phyloP scores from a whole-genome alignment of 2,797 vertebrate species.

The Fringilla coelebs region DNA sequence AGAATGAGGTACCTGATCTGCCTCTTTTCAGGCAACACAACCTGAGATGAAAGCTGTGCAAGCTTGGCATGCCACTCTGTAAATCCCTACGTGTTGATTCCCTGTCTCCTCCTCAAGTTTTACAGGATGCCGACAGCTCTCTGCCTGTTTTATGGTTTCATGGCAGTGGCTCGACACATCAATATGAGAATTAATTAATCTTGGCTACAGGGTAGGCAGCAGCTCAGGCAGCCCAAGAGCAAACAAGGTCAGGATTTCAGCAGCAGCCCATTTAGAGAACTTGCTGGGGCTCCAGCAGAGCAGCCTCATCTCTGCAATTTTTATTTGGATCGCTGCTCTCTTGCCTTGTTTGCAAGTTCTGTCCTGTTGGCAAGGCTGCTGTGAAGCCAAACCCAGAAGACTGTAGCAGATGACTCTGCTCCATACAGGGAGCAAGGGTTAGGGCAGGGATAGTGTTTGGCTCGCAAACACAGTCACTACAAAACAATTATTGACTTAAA shows the following conservation, averaged over 20 bases:
- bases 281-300: constrained; percentile 5
- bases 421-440: not conserved
- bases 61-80: fast-evolving
- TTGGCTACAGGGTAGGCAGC: not conserved
- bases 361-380: not conserved
- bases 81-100: not conserved
- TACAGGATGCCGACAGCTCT: not conserved
- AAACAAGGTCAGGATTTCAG: constrained; percentile 54
- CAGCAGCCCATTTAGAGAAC: constrained; percentile 17
- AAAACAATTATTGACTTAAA: constrained; percentile 33
- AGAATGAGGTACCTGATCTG: not conserved
- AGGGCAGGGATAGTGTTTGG: not conserved
- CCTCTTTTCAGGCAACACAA: not conserved
- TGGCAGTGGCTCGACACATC: not conserved
- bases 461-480: not conserved
- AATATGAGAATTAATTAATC: constrained; percentile 46
- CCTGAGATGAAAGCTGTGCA: not conserved
- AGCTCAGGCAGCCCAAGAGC: constrained; percentile 24
- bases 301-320: not conserved
- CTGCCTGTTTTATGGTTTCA: constrained; percentile 17
- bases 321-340: constrained; percentile 22
- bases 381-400: not conserved
- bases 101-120: constrained; percentile 19
- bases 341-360: constrained; percentile 20
- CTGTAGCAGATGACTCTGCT: not conserved